phyloP scores from a whole-genome alignment of 2,797 vertebrate species.

The Mus spretus region DNA sequence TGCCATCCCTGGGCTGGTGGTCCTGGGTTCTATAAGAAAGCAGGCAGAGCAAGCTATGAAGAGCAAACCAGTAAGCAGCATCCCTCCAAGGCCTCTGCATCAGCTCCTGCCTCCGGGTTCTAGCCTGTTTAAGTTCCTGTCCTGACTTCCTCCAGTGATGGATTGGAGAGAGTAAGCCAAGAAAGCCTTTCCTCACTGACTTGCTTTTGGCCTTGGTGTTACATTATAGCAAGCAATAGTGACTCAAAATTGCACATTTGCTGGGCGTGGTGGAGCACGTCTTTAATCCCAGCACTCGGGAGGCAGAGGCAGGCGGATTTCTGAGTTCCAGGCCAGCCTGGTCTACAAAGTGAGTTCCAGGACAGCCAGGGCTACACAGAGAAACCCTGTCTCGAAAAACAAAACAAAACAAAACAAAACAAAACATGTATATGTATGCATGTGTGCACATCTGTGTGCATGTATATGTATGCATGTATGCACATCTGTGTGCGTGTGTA shows the following conservation, averaged over 20 bases:
- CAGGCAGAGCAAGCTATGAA: not conserved
- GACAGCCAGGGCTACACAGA: too few relatives aligned
- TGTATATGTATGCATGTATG: too few relatives aligned
- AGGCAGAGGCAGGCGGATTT: too few relatives aligned
- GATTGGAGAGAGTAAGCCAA: not conserved
- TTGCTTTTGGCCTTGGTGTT: not conserved
- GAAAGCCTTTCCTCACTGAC: not conserved
- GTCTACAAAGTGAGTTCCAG: too few relatives aligned
- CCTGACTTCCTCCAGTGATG: not conserved
- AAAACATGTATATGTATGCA: too few relatives aligned
- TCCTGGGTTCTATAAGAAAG: not conserved
- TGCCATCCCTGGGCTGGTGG: not conserved
- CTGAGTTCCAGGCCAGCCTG: too few relatives aligned
- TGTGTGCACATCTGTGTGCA: not conserved
- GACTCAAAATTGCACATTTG: not conserved
- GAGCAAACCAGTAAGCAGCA: not conserved
- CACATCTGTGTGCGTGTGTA: too few relatives aligned
- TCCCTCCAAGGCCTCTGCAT: not conserved
- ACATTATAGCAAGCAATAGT: not conserved
- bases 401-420: too few relatives aligned
- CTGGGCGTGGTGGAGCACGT: fast-evolving
- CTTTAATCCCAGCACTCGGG: too few relatives aligned
- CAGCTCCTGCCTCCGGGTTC: not conserved
- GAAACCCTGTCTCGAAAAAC: too few relatives aligned
- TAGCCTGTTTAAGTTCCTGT: not conserved